Conservation (phyloP, 1,140 invertebrate genomes). For the Monochamus saltuarius region DNA sequence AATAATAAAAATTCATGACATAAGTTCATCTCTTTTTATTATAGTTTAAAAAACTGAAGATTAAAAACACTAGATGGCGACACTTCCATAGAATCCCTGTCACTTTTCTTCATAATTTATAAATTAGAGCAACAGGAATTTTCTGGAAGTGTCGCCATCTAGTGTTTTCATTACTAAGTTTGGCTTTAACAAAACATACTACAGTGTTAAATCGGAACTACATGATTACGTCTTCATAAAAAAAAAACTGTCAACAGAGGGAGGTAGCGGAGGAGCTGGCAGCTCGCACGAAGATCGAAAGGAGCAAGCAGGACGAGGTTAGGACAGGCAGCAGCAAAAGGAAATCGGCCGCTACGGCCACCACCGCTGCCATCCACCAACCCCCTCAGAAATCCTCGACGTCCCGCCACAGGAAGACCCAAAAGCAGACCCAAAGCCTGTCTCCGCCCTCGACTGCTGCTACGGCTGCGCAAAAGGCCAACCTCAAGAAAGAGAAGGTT, state of each 20-base stretch:
- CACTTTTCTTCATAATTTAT: too few species aligned
- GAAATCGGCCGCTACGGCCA: conserved; percentile 57
- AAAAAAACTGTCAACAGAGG: too few species aligned
- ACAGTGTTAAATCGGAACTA: neutral
- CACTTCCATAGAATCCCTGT: too few species aligned
- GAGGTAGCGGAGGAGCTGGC: conserved; percentile 71
- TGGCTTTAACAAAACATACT: too few species aligned
- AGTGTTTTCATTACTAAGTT: too few species aligned
- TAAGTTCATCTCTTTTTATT: too few species aligned
- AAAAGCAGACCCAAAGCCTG: conserved; percentile 45
- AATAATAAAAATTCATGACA: too few species aligned
- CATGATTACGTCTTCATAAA: too few species aligned
- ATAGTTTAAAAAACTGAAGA: too few species aligned
- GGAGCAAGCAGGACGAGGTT: conserved; percentile 71
- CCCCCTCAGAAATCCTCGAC: conserved; percentile 37
- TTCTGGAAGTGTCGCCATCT: too few species aligned
- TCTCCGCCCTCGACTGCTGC: conserved; percentile 40
- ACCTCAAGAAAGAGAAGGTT: conserved; percentile 50
- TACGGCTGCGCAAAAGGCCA: neutral
- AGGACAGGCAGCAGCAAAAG: conserved; percentile 59
- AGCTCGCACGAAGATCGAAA: conserved; percentile 66
- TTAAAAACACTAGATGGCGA: too few species aligned
- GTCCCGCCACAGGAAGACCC: conserved; percentile 31
- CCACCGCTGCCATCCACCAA: conserved; percentile 53
- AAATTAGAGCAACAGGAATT: too few species aligned